Percentiles rank a stretch among this genome's conserved stretches.
phyloP scores from a whole-genome alignment of 2,113 vertebrate species.

The Psophia crepitans region DNA sequence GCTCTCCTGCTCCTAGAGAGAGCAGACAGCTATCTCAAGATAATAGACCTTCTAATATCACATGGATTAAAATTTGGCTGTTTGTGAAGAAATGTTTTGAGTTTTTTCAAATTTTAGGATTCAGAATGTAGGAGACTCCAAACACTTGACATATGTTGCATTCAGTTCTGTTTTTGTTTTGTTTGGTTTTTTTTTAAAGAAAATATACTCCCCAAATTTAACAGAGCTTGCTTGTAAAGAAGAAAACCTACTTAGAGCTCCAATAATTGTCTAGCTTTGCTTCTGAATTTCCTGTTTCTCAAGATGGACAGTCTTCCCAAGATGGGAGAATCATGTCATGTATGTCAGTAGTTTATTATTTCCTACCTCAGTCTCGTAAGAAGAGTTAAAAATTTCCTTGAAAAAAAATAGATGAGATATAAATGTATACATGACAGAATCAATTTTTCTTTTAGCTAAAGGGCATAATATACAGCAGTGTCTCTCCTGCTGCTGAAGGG shows the following conservation, averaged over 20 bases:
- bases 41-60: background rate
- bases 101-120: background rate
- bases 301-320: background rate
- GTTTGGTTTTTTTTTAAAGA: background rate
- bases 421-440: constrained; percentile 66
- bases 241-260: background rate
- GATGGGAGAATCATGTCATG: background rate
- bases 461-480: constrained; percentile 45
- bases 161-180: no score
- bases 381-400: constrained; percentile 35
- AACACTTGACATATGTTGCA: background rate
- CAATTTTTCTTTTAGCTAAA: constrained; percentile 65
- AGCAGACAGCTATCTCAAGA: background rate
- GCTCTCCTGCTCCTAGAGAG: background rate
- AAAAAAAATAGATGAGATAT: constrained; percentile 39
- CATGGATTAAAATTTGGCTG: background rate
- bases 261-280: background rate
- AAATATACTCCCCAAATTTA: background rate
- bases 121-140: background rate
- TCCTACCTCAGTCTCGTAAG: background rate
- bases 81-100: background rate
- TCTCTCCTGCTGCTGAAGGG: constrained; percentile 47
- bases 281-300: background rate
- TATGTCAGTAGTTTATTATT: constrained; percentile 25
- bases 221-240: background rate